These are phyloP conservation scores for Trisateles emortualis DNA, from an alignment of 2,888 invertebrate genomes.

Conservation along the genomic window DNA sequence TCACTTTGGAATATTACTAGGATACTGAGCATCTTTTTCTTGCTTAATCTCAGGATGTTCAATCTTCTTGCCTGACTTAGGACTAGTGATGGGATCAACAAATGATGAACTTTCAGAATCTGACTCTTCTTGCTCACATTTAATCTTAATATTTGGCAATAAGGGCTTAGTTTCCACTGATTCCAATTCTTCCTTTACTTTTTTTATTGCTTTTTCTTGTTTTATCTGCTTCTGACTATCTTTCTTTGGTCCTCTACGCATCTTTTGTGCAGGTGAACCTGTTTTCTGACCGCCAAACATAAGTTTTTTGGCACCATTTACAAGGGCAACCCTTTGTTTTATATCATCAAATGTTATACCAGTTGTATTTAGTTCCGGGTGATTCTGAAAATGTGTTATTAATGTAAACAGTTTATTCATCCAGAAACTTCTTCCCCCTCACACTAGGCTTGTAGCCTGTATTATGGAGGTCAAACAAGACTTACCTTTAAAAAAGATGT, in stretches of 20 bases:
- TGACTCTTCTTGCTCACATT: constrained; percentile 76
- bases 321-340: constrained; percentile 83
- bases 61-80: constrained; percentile 74
- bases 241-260: constrained; percentile 71
- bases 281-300: constrained; percentile 80
- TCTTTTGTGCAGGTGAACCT: constrained; percentile 66
- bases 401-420: too few species aligned
- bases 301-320: constrained; percentile 83
- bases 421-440: too few species aligned
- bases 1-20: constrained; percentile 61
- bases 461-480: too few species aligned
- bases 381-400: constrained; percentile 83
- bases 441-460: too few species aligned
- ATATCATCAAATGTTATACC: constrained; percentile 90
- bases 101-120: constrained; percentile 84
- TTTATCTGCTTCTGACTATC: constrained; percentile 64
- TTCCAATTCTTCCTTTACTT: constrained; percentile 73
- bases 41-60: constrained; percentile 74
- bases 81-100: constrained; percentile 76
- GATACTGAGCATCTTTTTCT: constrained; percentile 70
- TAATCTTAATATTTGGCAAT: constrained; percentile 77
- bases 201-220: constrained; percentile 60
- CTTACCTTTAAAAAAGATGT: too few species aligned
- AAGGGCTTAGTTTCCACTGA: constrained; percentile 69
- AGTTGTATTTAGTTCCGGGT: constrained; percentile 92